phyloP scores from a whole-genome alignment of 2,797 vertebrate genomes.

The Fistularia tabacaria region DNA sequence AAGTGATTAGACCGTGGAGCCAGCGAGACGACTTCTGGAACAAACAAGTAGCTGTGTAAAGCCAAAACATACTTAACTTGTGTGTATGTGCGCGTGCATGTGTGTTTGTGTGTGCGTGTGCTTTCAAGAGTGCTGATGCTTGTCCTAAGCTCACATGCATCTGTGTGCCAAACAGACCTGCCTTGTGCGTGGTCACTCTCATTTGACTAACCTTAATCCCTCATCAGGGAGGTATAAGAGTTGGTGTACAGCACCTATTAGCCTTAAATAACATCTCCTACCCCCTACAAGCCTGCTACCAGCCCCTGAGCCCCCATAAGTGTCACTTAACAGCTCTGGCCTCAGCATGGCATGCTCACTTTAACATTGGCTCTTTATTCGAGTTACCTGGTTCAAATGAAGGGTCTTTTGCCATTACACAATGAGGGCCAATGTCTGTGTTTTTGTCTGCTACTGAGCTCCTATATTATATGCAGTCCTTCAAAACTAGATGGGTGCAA shows the following conservation, averaged over 20 bases:
- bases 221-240: constrained; percentile 66
- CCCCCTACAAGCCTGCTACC: constrained; percentile 16
- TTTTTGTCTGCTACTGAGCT: constrained; percentile 35
- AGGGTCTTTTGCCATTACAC: constrained; percentile 37
- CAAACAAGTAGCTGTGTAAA: constrained; percentile 70
- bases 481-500: not conserved
- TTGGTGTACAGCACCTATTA: constrained; percentile 56
- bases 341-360: constrained; percentile 40
- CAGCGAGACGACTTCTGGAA: constrained; percentile 53
- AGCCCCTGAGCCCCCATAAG: constrained; percentile 53
- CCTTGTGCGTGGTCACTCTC: constrained; percentile 49
- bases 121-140: constrained; percentile 33
- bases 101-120: constrained; percentile 18
- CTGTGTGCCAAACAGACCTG: constrained; percentile 50
- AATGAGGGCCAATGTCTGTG: constrained; percentile 37
- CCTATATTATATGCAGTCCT: constrained; percentile 25
- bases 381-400: constrained; percentile 42
- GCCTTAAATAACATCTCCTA: constrained; percentile 61
- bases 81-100: constrained; percentile 2
- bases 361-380: constrained; percentile 61
- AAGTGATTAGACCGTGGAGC: constrained; percentile 61
- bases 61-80: constrained; percentile 47
- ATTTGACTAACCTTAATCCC: constrained; percentile 50
- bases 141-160: constrained; percentile 32
- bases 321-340: constrained; percentile 48